phyloP scores from a whole-genome alignment of 2,797 vertebrate species.

The Pipistrellus pygmaeus region DNA sequence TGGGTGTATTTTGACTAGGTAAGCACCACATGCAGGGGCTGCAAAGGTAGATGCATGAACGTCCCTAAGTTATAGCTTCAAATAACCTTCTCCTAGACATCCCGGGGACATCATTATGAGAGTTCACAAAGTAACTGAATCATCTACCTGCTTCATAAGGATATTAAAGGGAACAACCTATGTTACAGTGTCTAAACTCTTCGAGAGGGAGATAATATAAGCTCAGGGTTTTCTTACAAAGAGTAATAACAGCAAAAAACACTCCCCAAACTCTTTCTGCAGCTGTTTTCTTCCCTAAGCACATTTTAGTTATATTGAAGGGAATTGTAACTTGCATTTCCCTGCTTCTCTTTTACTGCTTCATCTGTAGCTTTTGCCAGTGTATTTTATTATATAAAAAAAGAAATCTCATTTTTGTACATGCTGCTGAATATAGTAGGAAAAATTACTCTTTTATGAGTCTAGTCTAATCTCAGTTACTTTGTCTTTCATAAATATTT shows the following conservation, averaged over 20 bases:
- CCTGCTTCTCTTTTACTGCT: constrained; percentile 39
- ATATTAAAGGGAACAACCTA: background rate
- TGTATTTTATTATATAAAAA: constrained; percentile 69
- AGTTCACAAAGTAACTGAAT: background rate
- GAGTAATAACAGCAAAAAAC: background rate
- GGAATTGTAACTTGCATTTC: background rate
- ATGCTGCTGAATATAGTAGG: constrained; percentile 70
- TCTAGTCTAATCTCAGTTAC: constrained; percentile 65
- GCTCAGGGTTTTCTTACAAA: constrained; percentile 1
- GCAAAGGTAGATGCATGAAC: background rate
- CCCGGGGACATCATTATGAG: background rate
- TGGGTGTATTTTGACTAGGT: background rate
- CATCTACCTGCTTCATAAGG: background rate
- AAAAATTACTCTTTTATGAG: constrained; percentile 75
- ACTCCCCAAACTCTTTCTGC: background rate
- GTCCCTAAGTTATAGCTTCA: background rate
- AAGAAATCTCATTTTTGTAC: constrained; percentile 61
- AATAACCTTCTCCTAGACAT: background rate
- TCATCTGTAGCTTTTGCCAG: constrained; percentile 41
- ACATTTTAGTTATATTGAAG: background rate
- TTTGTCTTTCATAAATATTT: constrained; percentile 79
- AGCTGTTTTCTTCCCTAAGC: background rate
- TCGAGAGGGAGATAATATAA: background rate
- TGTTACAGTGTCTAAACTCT: background rate
- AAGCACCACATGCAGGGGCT: background rate